These are phyloP conservation scores for Oscheius sp. DNA, from an alignment of 2,888 invertebrate genomes.

Conservation along the genomic window DNA sequence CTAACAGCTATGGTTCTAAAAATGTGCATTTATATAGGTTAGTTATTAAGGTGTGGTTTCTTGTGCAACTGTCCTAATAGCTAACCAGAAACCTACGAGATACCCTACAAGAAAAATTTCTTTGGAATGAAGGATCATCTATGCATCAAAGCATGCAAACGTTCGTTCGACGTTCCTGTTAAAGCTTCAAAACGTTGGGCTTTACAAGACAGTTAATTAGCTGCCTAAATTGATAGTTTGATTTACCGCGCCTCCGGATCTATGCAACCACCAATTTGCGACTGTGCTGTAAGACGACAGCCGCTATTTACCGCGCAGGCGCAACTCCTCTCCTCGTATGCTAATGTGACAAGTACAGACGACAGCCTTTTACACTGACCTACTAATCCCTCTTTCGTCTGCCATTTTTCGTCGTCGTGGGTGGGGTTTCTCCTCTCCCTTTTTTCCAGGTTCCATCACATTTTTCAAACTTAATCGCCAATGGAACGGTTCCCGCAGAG, in stretches of 20 bases:
- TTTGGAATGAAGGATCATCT: too few species aligned
- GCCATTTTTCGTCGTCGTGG: background rate
- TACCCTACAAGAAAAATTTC: too few species aligned
- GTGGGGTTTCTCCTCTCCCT: constrained; percentile 2
- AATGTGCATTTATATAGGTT: too few species aligned
- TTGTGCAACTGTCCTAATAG: too few species aligned
- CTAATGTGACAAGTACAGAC: constrained; percentile 38
- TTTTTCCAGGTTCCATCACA: background rate
- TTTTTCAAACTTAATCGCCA: constrained; percentile 22
- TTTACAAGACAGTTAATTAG: background rate
- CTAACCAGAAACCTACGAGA: too few species aligned
- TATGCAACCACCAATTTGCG: constrained; percentile 37
- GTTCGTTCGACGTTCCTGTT: background rate
- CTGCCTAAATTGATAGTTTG: background rate
- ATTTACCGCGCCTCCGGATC: background rate
- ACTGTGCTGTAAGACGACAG: constrained; percentile 32
- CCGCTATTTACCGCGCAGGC: constrained; percentile 34
- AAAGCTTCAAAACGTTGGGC: too few species aligned
- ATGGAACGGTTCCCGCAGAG: constrained; percentile 34
- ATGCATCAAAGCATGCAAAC: too few species aligned
- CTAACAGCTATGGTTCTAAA: too few species aligned
- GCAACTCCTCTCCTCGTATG: constrained; percentile 23
- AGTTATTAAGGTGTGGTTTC: too few species aligned
- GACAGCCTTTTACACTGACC: constrained; percentile 27
- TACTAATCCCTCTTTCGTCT: constrained; percentile 13